Conservation (phyloP, 2,797 vertebrate species). For the Lepus townsendii region DNA sequence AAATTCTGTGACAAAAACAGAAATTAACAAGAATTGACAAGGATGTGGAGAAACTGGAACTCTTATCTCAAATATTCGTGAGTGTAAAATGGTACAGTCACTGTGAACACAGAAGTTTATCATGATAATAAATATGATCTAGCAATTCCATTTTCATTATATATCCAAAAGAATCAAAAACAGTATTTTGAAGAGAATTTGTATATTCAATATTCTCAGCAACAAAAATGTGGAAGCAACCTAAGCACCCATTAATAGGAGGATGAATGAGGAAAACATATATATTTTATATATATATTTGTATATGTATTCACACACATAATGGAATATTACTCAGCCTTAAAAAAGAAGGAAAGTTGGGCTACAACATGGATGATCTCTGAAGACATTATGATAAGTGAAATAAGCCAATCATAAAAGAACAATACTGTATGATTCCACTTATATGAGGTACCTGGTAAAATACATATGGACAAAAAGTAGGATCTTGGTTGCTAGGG, state of each 20-base stretch:
- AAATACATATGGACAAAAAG: neutral
- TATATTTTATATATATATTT: too few species aligned
- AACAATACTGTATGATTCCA: neutral
- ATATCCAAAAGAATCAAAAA: neutral
- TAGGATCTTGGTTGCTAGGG: neutral
- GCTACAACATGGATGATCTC: neutral
- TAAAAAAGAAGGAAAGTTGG: neutral
- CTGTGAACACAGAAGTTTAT: neutral
- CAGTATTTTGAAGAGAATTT: neutral
- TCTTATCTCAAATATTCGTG: too few species aligned
- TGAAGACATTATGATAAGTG: conserved; percentile 2
- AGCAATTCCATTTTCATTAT: neutral
- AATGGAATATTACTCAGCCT: conserved; percentile 1
- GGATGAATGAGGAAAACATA: neutral
- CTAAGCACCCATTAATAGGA: neutral
- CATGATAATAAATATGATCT: neutral
- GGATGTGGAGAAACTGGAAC: neutral
- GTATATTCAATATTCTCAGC: neutral
- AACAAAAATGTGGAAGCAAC: neutral
- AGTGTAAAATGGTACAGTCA: neutral
- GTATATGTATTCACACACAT: neutral
- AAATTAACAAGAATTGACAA: neutral
- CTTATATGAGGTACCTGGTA: neutral
- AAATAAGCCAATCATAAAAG: neutral
- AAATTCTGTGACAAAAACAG: neutral